phyloP scores from a whole-genome alignment of 2,797 vertebrate genomes.

The Girardinus metallicus region DNA sequence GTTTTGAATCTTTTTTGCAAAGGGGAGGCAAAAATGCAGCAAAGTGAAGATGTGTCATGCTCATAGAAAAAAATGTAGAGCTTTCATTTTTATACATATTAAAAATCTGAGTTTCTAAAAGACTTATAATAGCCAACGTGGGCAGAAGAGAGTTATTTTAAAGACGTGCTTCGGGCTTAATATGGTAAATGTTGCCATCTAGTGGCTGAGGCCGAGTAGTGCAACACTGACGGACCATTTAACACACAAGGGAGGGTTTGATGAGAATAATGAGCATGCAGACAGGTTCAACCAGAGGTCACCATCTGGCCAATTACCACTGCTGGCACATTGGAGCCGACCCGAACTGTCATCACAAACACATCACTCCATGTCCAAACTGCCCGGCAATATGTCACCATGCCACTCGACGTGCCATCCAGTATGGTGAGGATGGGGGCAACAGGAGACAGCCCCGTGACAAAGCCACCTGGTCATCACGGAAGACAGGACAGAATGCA shows the following conservation, averaged over 20 bases:
- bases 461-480: conserved; percentile 79
- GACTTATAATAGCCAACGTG: background rate
- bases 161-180: background rate
- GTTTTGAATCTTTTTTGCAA: background rate
- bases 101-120: background rate
- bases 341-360: conserved; percentile 89
- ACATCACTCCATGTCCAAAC: conserved; percentile 83
- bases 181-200: conserved; percentile 84
- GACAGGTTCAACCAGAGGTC: conserved; percentile 92
- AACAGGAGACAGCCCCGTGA: conserved; percentile 74
- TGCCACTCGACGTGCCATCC: conserved; percentile 75
- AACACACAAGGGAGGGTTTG: conserved; percentile 65
- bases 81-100: background rate
- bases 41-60: background rate
- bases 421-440: conserved; percentile 70
- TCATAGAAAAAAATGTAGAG: no score
- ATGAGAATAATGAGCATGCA: conserved; percentile 88
- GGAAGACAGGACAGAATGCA: conserved; percentile 70
- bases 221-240: conserved; percentile 10
- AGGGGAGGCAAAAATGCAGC: background rate
- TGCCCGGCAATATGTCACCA: conserved; percentile 84
- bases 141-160: background rate
- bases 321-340: conserved; percentile 88
- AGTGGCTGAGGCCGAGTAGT: conserved; percentile 50
- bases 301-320: conserved; percentile 93